Conservation (phyloP, 1,140 invertebrate genomes). For the Pinna nobilis region DNA sequence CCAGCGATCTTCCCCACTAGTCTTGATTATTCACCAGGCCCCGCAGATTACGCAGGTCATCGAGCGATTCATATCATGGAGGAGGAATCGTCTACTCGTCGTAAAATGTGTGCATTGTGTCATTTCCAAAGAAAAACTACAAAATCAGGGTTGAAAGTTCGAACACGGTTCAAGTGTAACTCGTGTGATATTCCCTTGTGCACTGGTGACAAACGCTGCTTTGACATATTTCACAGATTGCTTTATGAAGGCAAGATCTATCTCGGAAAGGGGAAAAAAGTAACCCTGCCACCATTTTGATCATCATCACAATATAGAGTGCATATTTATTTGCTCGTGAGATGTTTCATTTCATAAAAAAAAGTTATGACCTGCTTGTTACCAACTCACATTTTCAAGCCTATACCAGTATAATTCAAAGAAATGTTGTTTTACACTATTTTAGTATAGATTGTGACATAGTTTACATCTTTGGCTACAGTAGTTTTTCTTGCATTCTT, state of each 20-base stretch:
- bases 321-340: too few relatives aligned
- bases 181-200: conserved; percentile 41
- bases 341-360: too few relatives aligned
- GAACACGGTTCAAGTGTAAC: conserved; percentile 37
- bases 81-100: conserved; percentile 13
- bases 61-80: not conserved
- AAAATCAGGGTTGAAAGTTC: conserved; percentile 33
- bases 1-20: not conserved
- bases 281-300: not conserved
- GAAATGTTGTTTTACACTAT: too few relatives aligned
- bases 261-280: conserved; percentile 6
- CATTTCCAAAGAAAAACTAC: conserved; percentile 24
- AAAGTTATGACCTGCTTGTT: too few relatives aligned
- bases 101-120: conserved; percentile 25
- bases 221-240: conserved; percentile 23
- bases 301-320: not conserved
- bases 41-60: conserved; percentile 1
- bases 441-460: too few relatives aligned
- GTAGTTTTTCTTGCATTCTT: too few relatives aligned
- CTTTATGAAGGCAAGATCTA: conserved; percentile 1
- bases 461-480: too few relatives aligned
- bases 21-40: not conserved
- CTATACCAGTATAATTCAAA: too few relatives aligned
- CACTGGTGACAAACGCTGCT: conserved; percentile 25
- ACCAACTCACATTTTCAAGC: too few relatives aligned